These are phyloP conservation scores for Musca domestica DNA, from an alignment of 1,140 invertebrate species.

Conservation along the genomic window DNA sequence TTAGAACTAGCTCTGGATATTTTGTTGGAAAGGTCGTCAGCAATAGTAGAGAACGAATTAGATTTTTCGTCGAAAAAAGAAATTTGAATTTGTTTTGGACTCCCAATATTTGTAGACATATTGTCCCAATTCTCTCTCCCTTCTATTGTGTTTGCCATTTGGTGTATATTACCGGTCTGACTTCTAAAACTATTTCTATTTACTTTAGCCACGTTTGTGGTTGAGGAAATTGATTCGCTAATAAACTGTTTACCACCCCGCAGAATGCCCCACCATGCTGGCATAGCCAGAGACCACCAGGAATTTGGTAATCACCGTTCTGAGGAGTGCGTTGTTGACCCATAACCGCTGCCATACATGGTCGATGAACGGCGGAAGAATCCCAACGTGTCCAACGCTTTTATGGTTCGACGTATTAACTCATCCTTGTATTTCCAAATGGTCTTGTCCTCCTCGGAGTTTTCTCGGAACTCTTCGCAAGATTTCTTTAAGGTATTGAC, in stretches of 20 bases:
- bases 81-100: too few relatives aligned
- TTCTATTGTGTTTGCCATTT: too few relatives aligned
- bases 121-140: too few relatives aligned
- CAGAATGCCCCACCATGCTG: constrained; percentile 15
- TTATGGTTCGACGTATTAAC: constrained; percentile 67
- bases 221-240: too few relatives aligned
- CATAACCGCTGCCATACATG: constrained; percentile 36
- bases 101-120: too few relatives aligned
- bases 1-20: too few relatives aligned
- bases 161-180: too few relatives aligned
- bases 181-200: too few relatives aligned
- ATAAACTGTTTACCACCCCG: not conserved
- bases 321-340: constrained; percentile 46
- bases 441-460: constrained; percentile 79
- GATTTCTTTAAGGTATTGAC: constrained; percentile 84
- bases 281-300: constrained; percentile 26
- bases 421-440: constrained; percentile 85
- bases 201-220: too few relatives aligned
- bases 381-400: constrained; percentile 68
- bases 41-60: too few relatives aligned
- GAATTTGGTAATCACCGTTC: constrained; percentile 46
- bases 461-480: constrained; percentile 79
- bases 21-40: too few relatives aligned
- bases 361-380: constrained; percentile 61
- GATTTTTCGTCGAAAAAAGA: too few relatives aligned